Evolutionary conservation across 2,888 invertebrate species (phyloP).

Genomic region (Myopa testacea): DNA sequence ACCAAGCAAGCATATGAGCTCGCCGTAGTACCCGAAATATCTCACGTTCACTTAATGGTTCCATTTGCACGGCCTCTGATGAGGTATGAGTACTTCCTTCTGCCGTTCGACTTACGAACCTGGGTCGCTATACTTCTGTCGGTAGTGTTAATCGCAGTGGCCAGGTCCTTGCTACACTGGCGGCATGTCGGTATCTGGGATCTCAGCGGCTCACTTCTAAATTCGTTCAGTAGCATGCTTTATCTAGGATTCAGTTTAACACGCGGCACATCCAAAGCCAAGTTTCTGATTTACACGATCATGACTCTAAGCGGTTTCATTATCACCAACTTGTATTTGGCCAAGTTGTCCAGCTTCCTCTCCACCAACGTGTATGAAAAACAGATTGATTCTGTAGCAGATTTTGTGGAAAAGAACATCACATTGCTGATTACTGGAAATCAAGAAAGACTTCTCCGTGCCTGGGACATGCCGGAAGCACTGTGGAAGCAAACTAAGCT

Average conservation of each 20-base stretch:
- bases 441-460: too few relatives aligned
- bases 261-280: too few relatives aligned
- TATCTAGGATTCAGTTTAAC: conserved; percentile 18
- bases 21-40: background rate
- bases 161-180: conserved; percentile 20
- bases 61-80: conserved; percentile 45
- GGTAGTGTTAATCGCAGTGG: conserved; percentile 17
- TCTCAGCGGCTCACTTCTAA: conserved; percentile 22
- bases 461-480: too few relatives aligned
- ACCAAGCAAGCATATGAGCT: background rate
- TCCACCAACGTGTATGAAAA: conserved; percentile 31
- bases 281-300: background rate
- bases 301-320: conserved; percentile 31
- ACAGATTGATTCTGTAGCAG: conserved; percentile 29
- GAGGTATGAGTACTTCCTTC: conserved; percentile 48
- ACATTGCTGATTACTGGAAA: conserved; percentile 9
- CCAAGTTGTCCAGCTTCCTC: conserved; percentile 34
- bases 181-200: conserved; percentile 13
- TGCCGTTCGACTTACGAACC: conserved; percentile 43
- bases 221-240: conserved; percentile 22
- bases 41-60: conserved; percentile 39
- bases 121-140: conserved; percentile 35
- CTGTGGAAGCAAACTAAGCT: background rate
- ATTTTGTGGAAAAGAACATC: conserved; percentile 24
- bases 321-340: conserved; percentile 30